Evolutionary conservation across 2,797 vertebrate species (phyloP).

Genomic region (Rhinichthys osculus): DNA sequence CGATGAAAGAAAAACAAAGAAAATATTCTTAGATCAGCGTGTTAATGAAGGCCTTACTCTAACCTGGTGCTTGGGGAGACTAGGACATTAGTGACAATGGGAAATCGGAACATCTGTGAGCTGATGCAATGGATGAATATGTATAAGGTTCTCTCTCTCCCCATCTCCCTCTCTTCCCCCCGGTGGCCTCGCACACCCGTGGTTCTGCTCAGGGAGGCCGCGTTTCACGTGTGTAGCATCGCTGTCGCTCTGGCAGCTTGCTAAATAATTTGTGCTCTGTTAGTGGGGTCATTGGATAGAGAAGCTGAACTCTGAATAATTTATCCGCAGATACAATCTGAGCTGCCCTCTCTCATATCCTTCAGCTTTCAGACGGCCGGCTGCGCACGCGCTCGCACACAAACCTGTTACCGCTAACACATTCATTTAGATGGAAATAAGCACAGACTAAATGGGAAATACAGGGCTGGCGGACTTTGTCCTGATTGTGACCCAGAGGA

Average conservation of each 20-base stretch:
- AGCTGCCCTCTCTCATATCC: conserved; percentile 81
- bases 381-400: conserved; percentile 39
- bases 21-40: conserved; percentile 8
- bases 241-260: conserved; percentile 79
- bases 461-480: conserved; percentile 64
- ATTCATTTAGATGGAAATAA: conserved; percentile 74
- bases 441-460: conserved; percentile 61
- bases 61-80: conserved; percentile 57
- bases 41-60: conserved; percentile 45
- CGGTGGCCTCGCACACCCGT: conserved; percentile 68
- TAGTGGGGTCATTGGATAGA: conserved; percentile 84
- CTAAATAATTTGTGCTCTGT: conserved; percentile 87
- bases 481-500: conserved; percentile 71
- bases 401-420: conserved; percentile 61
- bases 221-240: conserved; percentile 74
- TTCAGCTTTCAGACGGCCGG: conserved; percentile 75
- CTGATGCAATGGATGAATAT: conserved; percentile 76
- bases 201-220: conserved; percentile 71
- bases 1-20: not conserved
- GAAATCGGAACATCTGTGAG: conserved; percentile 70
- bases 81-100: conserved; percentile 58
- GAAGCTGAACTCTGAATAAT: conserved; percentile 83
- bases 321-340: conserved; percentile 82
- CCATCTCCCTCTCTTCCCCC: conserved; percentile 55
- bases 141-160: conserved; percentile 73